These are phyloP conservation scores for Characodon lateralis DNA, from an alignment of 2,797 vertebrate genomes.

Conservation along the genomic window DNA sequence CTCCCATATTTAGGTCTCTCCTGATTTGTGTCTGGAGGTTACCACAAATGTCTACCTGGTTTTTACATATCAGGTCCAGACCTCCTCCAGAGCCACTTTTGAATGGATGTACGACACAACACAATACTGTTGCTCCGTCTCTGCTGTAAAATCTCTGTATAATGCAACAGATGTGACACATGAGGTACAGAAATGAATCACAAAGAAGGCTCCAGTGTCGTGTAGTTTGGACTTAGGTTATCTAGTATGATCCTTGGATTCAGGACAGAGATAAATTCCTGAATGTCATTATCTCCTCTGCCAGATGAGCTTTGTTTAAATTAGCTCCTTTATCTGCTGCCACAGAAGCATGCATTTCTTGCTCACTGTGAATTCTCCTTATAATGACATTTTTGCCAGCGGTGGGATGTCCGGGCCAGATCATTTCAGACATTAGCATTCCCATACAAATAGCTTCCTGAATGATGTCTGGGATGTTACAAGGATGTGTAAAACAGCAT, in stretches of 20 bases:
- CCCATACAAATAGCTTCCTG: not conserved
- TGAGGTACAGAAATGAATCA: not conserved
- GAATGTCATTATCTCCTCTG: not conserved
- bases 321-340: not conserved
- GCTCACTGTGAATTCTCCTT: not conserved
- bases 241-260: not conserved
- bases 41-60: not conserved
- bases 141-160: not conserved
- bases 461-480: not conserved
- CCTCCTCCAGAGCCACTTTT: not conserved
- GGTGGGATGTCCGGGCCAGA: not conserved
- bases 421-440: not conserved
- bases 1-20: too few relatives aligned
- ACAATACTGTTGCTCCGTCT: not conserved
- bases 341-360: not conserved
- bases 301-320: not conserved
- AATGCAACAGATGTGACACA: not conserved
- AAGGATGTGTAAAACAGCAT: not conserved
- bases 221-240: not conserved
- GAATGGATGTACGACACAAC: not conserved
- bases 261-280: not conserved
- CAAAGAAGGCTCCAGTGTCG: not conserved
- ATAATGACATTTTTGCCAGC: not conserved
- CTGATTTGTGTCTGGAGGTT: too few relatives aligned
- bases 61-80: not conserved